A percentile compares a stretch with the other conserved stretches of the same genome.
These are phyloP conservation scores for Hololepta plana DNA, from an alignment of 2,888 invertebrate genomes.

Conservation along the genomic window DNA sequence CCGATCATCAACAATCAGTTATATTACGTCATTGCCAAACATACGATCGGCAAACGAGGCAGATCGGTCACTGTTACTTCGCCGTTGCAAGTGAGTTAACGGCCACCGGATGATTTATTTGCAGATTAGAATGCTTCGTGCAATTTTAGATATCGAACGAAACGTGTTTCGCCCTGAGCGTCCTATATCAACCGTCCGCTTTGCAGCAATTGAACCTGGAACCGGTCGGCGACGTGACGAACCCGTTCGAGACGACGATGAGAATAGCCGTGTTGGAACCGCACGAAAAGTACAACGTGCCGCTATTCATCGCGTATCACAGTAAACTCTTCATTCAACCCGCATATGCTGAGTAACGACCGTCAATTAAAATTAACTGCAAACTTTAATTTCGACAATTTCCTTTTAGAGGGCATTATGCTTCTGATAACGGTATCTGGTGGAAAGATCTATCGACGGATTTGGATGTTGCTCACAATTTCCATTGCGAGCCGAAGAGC, in stretches of 20 bases:
- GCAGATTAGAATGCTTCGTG: slow-evolving; percentile 3
- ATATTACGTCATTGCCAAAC: slow-evolving; percentile 51
- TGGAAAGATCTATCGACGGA: slow-evolving; percentile 61
- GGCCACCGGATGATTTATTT: not conserved
- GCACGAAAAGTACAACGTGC: slow-evolving; percentile 55
- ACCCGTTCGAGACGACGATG: slow-evolving; percentile 60
- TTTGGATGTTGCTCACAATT: slow-evolving; percentile 43
- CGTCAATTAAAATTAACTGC: slow-evolving; percentile 2
- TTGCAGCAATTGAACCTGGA: slow-evolving; percentile 45
- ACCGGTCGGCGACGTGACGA: slow-evolving; percentile 45
- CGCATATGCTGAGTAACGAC: slow-evolving; percentile 49
- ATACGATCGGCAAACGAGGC: slow-evolving; percentile 36
- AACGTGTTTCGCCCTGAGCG: slow-evolving; percentile 54
- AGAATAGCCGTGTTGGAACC: slow-evolving; percentile 55
- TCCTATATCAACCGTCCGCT: slow-evolving; percentile 55
- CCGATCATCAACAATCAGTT: slow-evolving; percentile 31
- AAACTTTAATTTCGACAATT: slow-evolving; percentile 3
- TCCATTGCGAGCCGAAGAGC: slow-evolving; percentile 47
- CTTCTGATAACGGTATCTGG: slow-evolving; percentile 55
- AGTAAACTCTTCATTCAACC: slow-evolving; percentile 59
- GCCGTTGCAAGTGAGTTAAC: slow-evolving; percentile 45
- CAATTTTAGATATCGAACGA: slow-evolving; percentile 49
- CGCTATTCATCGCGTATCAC: slow-evolving; percentile 64
- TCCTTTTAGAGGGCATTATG: slow-evolving; percentile 41
- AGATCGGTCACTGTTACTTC: slow-evolving; percentile 46